phyloP scores from a whole-genome alignment of 2,888 invertebrate genomes.

The Acrobasis repandana region DNA sequence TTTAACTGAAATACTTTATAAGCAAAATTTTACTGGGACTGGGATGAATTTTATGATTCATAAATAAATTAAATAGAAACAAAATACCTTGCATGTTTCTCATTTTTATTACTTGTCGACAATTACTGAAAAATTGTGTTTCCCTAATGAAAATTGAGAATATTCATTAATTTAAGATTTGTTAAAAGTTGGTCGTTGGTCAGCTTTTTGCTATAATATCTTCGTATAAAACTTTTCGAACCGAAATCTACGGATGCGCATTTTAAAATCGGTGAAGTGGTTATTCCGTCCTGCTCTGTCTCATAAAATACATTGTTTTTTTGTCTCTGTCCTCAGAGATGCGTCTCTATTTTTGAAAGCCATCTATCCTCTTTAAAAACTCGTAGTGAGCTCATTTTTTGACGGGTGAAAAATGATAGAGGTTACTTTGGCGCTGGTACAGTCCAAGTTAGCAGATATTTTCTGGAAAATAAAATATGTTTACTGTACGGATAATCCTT shows the following conservation, averaged over 20 bases:
- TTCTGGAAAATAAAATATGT: background rate
- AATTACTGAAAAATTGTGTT: background rate
- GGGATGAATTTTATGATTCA: too few species aligned
- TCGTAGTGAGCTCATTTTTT: conserved; percentile 13
- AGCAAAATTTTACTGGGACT: too few species aligned
- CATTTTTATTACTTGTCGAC: background rate
- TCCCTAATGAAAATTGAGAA: background rate
- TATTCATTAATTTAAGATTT: background rate
- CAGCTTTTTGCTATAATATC: background rate
- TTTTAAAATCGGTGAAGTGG: background rate
- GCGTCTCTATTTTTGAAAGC: conserved; percentile 15
- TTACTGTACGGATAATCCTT: too few species aligned
- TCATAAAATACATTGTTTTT: background rate
- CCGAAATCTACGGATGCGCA: background rate
- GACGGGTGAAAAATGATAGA: conserved; percentile 19
- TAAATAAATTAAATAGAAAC: too few species aligned
- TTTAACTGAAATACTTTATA: too few species aligned
- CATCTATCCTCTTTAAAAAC: conserved; percentile 20
- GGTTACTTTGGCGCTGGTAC: conserved; percentile 11
- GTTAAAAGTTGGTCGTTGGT: background rate
- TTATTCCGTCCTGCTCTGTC: background rate
- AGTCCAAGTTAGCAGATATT: conserved; percentile 1
- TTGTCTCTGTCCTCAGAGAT: background rate
- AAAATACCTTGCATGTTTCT: too few species aligned
- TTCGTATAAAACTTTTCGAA: background rate